Evolutionary conservation across 2,797 vertebrate genomes (phyloP).

Genomic region (Mormyrops attenuatus): DNA sequence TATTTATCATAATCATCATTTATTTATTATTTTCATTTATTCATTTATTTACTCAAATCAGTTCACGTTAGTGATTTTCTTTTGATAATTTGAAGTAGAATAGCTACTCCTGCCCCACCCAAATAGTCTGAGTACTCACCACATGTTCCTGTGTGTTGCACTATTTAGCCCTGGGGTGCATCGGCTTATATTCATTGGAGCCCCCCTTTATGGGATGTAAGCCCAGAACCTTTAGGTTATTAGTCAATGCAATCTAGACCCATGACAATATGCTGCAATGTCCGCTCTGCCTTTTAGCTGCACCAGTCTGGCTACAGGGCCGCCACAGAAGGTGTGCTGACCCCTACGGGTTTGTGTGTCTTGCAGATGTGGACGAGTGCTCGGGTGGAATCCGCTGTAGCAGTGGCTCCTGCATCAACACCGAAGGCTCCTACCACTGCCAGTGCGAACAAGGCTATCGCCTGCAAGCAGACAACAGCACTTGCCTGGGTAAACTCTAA

Average conservation of each 20-base stretch:
- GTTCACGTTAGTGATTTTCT: not conserved
- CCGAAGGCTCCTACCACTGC: conserved; percentile 39
- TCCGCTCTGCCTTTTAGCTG: not conserved
- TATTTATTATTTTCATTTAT: not conserved
- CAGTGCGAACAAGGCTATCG: conserved; percentile 37
- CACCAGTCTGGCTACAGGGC: not conserved
- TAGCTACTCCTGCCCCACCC: not conserved
- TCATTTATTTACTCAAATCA: not conserved
- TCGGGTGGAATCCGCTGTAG: conserved; percentile 32
- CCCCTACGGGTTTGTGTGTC: conserved; percentile 22
- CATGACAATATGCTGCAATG: not conserved
- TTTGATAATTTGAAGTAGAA: not conserved
- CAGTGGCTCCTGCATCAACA: conserved; percentile 38
- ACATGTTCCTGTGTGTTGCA: not conserved
- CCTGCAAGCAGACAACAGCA: conserved; percentile 34
- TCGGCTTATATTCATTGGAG: not conserved
- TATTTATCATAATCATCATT: not conserved
- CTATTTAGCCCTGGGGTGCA: not conserved
- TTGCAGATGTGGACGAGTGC: conserved; percentile 45
- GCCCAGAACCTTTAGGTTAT: not conserved
- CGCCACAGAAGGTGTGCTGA: not conserved
- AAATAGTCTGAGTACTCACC: not conserved
- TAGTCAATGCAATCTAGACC: not conserved
- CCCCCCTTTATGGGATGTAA: not conserved
- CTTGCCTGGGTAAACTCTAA: conserved; percentile 36